Conservation (phyloP, 2,797 vertebrate genomes). For the Phalanger gymnotis region DNA sequence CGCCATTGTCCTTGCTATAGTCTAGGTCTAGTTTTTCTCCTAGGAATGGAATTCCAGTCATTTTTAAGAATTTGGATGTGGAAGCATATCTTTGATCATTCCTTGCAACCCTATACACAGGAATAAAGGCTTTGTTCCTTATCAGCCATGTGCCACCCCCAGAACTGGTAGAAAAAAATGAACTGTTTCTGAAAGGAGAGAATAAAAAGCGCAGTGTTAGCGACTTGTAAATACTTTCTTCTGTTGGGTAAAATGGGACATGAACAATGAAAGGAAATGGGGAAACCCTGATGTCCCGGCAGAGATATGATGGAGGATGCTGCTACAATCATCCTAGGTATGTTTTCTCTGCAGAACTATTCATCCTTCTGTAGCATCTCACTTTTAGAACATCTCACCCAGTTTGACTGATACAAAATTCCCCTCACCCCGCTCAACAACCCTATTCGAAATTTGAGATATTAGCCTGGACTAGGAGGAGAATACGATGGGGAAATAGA, state of each 20-base stretch:
- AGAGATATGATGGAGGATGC: background rate
- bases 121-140: background rate
- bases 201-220: background rate
- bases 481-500: background rate
- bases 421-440: background rate
- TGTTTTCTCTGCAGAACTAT: background rate
- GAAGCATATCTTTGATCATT: background rate
- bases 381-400: background rate
- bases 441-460: background rate
- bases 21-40: background rate
- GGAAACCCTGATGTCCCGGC: background rate
- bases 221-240: background rate
- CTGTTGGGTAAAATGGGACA: background rate
- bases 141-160: background rate
- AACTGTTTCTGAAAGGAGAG: background rate
- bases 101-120: background rate
- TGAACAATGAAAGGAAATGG: background rate
- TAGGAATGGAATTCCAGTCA: background rate
- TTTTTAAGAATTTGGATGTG: background rate
- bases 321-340: accelerated
- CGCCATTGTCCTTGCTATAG: background rate
- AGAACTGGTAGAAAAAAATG: background rate
- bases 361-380: background rate
- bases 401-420: background rate
- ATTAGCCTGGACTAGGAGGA: background rate